Evolutionary conservation across 1,140 invertebrate genomes (phyloP), one percentile per base, ranked within the genome.

Genomic region (Lanistes nyassanus): DNA sequence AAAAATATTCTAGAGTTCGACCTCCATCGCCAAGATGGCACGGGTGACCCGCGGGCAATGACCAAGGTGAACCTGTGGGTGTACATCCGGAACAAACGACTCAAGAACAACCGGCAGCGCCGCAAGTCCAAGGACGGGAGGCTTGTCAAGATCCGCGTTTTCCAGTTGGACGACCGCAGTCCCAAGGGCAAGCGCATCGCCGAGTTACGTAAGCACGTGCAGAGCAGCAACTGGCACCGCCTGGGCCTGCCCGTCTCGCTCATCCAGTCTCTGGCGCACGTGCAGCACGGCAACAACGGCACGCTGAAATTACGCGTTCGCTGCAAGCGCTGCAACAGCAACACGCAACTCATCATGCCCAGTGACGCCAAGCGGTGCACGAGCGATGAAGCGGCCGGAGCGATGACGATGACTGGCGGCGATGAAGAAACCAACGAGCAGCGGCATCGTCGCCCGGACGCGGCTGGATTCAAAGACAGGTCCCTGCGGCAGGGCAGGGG

Each of bases 311-410:
- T 74, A 23, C 37, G 72, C 13, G 60, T 74, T 39, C 31, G 51
- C 19, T 74, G 72, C 51, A 74, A 74, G 16, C 62, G 72, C n/a
- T 74, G 72, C 62, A 74, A 29, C 60, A 58, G 60, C 6, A 64
- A 74, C 31, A 58, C 60, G 36, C 72, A 74, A 2, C 62, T 74
- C 16, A 37, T 74, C 29, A 16, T 74, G 64, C 72, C 72, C 55
- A 39, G 29, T 0, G 72, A 74, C 23, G 26, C 16, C 26, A 16
- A 9, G 39, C 31, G 42, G 6, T 66, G 72, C 39, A 11, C 29
- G 26, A 64, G 58, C 7, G 23, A 60, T 29, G 31, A 60, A 1
- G 42, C 19, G 9, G 23, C 11, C 11, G 31, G 23, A 1, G 42
- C 19, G 9, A 47, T 47, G 42, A 0, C 42, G 5, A 47, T 9